Evolutionary conservation across 1,140 invertebrate species (phyloP).

Genomic region (Mizuhopecten yessoensis): DNA sequence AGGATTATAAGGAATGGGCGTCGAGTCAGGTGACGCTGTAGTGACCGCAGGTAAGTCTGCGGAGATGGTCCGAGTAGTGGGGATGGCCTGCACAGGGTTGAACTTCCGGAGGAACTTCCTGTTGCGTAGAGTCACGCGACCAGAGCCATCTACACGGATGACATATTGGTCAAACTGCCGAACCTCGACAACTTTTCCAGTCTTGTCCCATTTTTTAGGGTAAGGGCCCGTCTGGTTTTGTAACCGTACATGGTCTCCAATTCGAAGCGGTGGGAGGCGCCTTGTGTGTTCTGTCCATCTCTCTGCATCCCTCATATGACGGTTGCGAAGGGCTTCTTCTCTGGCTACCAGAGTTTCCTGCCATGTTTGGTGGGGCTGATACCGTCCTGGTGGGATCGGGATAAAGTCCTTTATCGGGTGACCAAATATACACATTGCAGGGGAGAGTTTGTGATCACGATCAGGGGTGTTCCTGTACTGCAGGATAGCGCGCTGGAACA

Average conservation of each 20-base stretch:
- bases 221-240: conserved; percentile 66
- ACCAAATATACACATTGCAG: conserved; percentile 58
- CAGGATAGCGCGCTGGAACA: conserved; percentile 63
- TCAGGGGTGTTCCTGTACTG: conserved; percentile 65
- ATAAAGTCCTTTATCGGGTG: conserved; percentile 65
- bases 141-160: conserved; percentile 60
- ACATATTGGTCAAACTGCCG: conserved; percentile 69
- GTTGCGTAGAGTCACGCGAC: conserved; percentile 59
- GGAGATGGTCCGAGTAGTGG: conserved; percentile 10
- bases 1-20: background rate
- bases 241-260: conserved; percentile 64
- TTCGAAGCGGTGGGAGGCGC: conserved; percentile 52
- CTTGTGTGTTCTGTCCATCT: conserved; percentile 63
- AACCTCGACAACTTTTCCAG: conserved; percentile 65
- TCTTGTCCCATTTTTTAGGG: conserved; percentile 69
- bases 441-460: conserved; percentile 59
- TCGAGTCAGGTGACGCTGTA: background rate
- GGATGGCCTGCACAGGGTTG: conserved; percentile 49
- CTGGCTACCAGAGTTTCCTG: conserved; percentile 57
- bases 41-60: background rate
- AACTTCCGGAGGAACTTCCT: conserved; percentile 66
- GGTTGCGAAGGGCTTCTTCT: conserved; percentile 64
- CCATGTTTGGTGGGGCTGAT: conserved; percentile 64
- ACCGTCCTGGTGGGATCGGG: conserved; percentile 54
- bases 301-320: conserved; percentile 65